Evolutionary conservation across 2,888 invertebrate species (phyloP), one percentile per base, ranked within the genome.

Genomic region (Ceraclea dissimilis): DNA sequence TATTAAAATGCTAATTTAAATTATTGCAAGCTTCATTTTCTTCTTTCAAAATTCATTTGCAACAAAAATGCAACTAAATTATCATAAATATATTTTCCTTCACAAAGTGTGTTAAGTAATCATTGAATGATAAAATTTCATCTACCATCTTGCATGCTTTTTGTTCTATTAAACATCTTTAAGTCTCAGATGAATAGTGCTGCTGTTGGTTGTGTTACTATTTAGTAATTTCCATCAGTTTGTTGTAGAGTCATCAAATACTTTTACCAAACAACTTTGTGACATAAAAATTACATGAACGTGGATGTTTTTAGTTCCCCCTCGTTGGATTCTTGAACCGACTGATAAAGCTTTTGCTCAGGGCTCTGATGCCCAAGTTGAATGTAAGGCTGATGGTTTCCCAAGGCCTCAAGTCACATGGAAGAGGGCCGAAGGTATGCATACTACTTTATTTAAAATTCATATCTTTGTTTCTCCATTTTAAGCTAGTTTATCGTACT

Each of bases 391-490:
- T 71, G 93, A 93, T 78, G 93, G 94, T 67, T 94, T 93, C 79
- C 94, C 93, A 61, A 91, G 90, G 80, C 93, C 93, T 64, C 86
- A 89, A 69, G 91, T 94, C 49, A 91, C 92, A 65, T 94, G 94
- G 94, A 94, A 93, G 78, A 88, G 90, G 82, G 93, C 93, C 70
- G 90, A 92, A 79, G 93, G 93, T 93, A n/a, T n/a, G n/a, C n/a
- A n/a, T n/a, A n/a, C n/a, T n/a, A n/a, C n/a, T n/a, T n/a, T n/a
- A n/a, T n/a, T n/a, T n/a, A 80, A 49, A 69, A 58, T 54, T 47
- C 5, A 51, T 52, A 33, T 53, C n/a, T 44, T n/a, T 43, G 16
- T 19, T 52, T 16, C 13, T 34, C 18, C 16, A 43, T 31, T 21
- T 22, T 10, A 13, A 4, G 5, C 22, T 5, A 26, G 2, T 49